Conservation (phyloP, 2,797 vertebrate species). For the Phyllotis vaccarum region DNA sequence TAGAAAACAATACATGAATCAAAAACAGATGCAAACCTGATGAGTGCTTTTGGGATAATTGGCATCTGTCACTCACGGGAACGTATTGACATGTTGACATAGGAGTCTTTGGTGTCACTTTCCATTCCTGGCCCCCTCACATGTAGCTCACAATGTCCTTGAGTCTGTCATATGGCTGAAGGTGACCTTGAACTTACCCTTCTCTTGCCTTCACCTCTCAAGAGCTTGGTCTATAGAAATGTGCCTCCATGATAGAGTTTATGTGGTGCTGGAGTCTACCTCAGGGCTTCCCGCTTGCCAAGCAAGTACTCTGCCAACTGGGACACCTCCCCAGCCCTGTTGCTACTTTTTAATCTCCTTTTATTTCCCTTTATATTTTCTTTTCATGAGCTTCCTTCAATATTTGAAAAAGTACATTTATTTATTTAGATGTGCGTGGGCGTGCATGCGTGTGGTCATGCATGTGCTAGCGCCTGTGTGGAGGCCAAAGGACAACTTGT, state of each 20-base stretch:
- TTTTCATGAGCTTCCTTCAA: background rate
- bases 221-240: background rate
- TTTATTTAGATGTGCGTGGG: background rate
- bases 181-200: background rate
- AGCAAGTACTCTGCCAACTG: background rate
- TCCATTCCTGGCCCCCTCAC: background rate
- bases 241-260: background rate
- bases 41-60: background rate
- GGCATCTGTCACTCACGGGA: background rate
- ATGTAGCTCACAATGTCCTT: background rate
- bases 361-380: background rate
- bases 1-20: background rate
- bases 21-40: background rate
- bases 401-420: background rate
- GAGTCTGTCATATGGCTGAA: background rate
- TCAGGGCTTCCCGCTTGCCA: background rate
- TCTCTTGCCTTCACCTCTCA: background rate
- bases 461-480: background rate
- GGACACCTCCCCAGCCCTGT: background rate
- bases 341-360: background rate
- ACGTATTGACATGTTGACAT: background rate
- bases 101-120: background rate
- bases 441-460: background rate
- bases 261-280: too few relatives aligned
- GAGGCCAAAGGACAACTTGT: background rate